Evolutionary conservation across 2,113 vertebrate genomes (phyloP).

Genomic region (Gila orcuttii): DNA sequence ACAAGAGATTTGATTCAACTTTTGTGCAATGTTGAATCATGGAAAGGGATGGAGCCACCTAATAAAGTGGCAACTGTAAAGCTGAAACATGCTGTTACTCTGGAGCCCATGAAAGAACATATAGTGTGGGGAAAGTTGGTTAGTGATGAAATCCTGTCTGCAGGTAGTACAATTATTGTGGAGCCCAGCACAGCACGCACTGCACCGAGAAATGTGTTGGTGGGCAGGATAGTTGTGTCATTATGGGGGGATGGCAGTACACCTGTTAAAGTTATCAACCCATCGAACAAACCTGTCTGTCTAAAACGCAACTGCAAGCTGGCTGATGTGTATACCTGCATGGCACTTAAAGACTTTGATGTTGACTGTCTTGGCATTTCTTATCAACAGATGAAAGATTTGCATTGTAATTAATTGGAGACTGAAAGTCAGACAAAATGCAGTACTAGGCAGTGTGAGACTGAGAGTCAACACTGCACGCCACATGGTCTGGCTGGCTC

Average conservation of each 20-base stretch:
- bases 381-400: background rate
- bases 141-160: background rate
- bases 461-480: background rate
- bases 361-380: slow-evolving; percentile 38
- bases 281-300: background rate
- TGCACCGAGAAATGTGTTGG: slow-evolving; percentile 12
- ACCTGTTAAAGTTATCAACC: background rate
- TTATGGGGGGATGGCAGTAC: background rate
- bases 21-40: background rate
- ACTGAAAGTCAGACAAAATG: background rate
- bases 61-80: background rate
- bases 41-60: background rate
- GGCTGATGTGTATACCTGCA: slow-evolving; percentile 7
- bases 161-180: background rate
- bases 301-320: slow-evolving; percentile 7
- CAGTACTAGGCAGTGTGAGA: background rate
- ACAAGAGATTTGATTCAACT: background rate
- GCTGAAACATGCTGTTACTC: background rate
- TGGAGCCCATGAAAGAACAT: slow-evolving; percentile 6
- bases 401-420: background rate
- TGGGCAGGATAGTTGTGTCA: slow-evolving; percentile 6
- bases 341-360: slow-evolving; percentile 20
- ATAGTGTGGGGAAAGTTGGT: slow-evolving; percentile 11
- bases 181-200: background rate
- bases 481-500: background rate